Percentiles rank a stretch among this genome's conserved stretches.
These are phyloP conservation scores for Strongylocentrotus purpuratus DNA, from an alignment of 35 echinoderm and acorn worm genomes.

Conservation along the genomic window DNA sequence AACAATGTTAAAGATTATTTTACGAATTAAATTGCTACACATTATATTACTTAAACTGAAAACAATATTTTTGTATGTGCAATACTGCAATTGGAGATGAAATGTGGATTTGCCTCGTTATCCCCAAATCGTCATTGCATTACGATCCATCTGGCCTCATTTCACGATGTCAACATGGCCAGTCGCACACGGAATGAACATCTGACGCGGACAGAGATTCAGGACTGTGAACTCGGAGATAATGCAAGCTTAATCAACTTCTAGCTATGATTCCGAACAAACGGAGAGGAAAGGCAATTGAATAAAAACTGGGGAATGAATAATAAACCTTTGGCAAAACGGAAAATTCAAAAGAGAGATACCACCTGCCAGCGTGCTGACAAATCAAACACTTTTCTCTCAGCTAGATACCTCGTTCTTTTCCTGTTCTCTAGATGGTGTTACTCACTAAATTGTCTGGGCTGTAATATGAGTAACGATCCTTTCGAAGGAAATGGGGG, in stretches of 20 bases:
- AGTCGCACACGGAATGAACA: not conserved
- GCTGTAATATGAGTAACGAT: conserved; percentile 13
- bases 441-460: conserved; percentile 14
- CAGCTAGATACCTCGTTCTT: not conserved
- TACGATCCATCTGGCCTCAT: not conserved
- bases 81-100: too few relatives aligned
- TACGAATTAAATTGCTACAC: too few relatives aligned
- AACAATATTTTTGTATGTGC: too few relatives aligned
- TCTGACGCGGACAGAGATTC: not conserved
- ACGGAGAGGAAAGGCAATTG: conserved; percentile 18
- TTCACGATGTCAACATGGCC: not conserved
- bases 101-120: not conserved
- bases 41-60: too few relatives aligned
- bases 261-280: not conserved
- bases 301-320: conserved; percentile 24
- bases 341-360: not conserved
- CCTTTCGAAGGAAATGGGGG: not conserved
- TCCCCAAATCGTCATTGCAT: not conserved
- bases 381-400: conserved; percentile 41
- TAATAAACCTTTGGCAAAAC: conserved; percentile 38
- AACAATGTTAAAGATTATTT: too few relatives aligned
- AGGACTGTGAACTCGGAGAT: not conserved
- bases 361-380: conserved; percentile 23
- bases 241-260: not conserved
- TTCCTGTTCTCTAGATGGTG: not conserved